Conservation (phyloP, 2,888 invertebrate species). For the Drosophila antonietae region DNA sequence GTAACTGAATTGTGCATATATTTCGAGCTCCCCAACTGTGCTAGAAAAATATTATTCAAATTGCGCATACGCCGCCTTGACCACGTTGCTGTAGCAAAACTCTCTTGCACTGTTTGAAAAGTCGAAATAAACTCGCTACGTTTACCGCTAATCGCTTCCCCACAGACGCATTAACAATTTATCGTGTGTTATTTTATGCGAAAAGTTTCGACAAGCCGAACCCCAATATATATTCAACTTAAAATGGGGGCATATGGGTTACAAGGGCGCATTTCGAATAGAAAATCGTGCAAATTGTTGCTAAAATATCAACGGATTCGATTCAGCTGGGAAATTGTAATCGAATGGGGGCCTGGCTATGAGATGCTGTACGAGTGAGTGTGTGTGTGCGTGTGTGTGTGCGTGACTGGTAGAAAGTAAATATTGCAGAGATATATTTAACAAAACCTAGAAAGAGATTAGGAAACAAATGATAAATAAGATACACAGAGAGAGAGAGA, state of each 20-base stretch:
- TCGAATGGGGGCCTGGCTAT: neutral
- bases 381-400: neutral
- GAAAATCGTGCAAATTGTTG: constrained; percentile 63
- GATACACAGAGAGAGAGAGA: too few relatives aligned
- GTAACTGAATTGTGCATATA: constrained; percentile 18
- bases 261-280: constrained; percentile 54
- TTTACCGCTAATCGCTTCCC: constrained; percentile 81
- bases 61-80: constrained; percentile 57
- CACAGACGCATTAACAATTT: constrained; percentile 82
- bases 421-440: neutral
- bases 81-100: constrained; percentile 15
- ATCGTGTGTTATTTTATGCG: constrained; percentile 80
- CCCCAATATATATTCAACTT: constrained; percentile 4
- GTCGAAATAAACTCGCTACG: constrained; percentile 74
- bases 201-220: constrained; percentile 61
- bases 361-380: constrained; percentile 1
- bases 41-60: constrained; percentile 60
- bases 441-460: neutral
- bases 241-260: constrained; percentile 27
- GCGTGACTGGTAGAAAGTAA: neutral
- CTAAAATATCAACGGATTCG: constrained; percentile 59
- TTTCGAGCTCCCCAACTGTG: neutral
- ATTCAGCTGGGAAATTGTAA: constrained; percentile 59
- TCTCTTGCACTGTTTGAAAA: constrained; percentile 46
- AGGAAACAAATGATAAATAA: too few relatives aligned